A percentile compares a stretch with the other conserved stretches of the same genome.
Conservation (phyloP, 92 coral and sea anemone species). For the Parazoanthus atlanticus region DNA sequence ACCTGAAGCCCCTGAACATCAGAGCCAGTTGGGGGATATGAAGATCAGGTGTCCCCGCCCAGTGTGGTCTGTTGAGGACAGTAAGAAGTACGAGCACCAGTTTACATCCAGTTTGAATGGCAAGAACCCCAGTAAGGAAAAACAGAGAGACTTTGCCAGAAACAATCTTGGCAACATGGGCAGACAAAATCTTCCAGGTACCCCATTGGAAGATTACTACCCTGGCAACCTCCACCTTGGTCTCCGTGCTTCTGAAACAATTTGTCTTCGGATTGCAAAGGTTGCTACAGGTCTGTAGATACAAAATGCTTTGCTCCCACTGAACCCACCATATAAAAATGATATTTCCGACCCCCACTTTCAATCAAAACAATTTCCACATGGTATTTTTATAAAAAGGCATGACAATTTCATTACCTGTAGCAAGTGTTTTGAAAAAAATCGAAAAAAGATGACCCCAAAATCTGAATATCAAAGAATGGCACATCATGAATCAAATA, state of each 20-base stretch:
- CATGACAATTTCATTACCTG: no score
- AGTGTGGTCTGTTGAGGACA: slow-evolving; percentile 57
- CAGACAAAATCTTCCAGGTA: slow-evolving; percentile 41
- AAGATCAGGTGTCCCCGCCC: slow-evolving; percentile 48
- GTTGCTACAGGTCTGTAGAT: slow-evolving; percentile 47
- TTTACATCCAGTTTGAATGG: slow-evolving; percentile 32
- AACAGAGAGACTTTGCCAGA: slow-evolving; percentile 59
- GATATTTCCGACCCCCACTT: no score
- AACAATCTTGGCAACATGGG: slow-evolving; percentile 52
- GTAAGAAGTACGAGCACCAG: slow-evolving; percentile 28
- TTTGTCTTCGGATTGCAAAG: slow-evolving; percentile 58
- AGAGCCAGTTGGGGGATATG: slow-evolving; percentile 61
- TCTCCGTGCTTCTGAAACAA: slow-evolving; percentile 54
- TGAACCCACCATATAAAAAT: no score
- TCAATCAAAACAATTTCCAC: no score
- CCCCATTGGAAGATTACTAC: slow-evolving; percentile 53
- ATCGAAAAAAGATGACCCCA: no score
- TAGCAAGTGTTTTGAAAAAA: no score
- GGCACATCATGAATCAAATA: no score
- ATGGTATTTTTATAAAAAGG: no score
- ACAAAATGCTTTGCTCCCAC: background rate
- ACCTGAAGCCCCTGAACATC: slow-evolving; percentile 63
- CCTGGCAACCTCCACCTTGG: slow-evolving; percentile 63
- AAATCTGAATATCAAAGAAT: no score
- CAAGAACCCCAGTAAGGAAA: slow-evolving; percentile 49